Evolutionary conservation across 2,888 invertebrate genomes (phyloP).

Genomic region (Drepana falcataria): DNA sequence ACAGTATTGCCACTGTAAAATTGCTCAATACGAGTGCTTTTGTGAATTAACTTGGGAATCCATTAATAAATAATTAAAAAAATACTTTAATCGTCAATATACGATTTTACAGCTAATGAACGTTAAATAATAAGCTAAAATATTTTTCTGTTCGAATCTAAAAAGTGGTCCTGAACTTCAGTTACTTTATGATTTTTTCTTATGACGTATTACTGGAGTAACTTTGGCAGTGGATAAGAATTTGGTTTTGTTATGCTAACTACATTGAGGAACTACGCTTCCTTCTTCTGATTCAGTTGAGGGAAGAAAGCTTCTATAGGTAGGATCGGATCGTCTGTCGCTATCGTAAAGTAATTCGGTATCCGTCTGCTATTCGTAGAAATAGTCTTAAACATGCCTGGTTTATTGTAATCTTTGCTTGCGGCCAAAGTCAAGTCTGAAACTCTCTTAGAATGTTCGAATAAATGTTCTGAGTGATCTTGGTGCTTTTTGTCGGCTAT

Average conservation of each 20-base stretch:
- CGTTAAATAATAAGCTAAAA: no score
- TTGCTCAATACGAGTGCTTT: no score
- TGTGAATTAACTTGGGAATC: no score
- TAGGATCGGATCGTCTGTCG: slow-evolving; percentile 87
- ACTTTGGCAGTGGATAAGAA: slow-evolving; percentile 68
- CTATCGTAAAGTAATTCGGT: slow-evolving; percentile 84
- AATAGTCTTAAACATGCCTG: slow-evolving; percentile 84
- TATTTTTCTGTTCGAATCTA: no score
- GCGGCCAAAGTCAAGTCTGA: slow-evolving; percentile 86
- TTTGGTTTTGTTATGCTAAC: slow-evolving; percentile 56
- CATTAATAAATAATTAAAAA: no score
- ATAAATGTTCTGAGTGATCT: slow-evolving; percentile 59
- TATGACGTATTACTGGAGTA: slow-evolving; percentile 15
- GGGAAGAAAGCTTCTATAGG: slow-evolving; percentile 91
- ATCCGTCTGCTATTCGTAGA: slow-evolving; percentile 80
- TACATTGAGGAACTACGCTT: slow-evolving; percentile 54
- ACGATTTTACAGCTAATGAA: no score
- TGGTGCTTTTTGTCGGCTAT: slow-evolving; percentile 74
- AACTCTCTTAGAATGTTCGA: slow-evolving; percentile 82
- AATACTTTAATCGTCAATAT: no score
- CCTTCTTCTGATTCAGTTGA: slow-evolving; percentile 81
- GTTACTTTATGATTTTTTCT: neutral
- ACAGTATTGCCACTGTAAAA: no score
- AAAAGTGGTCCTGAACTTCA: no score
- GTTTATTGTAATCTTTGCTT: slow-evolving; percentile 84